Evolutionary conservation across 2,888 invertebrate genomes (phyloP).

Genomic region (Trissonchulus latispiculum): DNA sequence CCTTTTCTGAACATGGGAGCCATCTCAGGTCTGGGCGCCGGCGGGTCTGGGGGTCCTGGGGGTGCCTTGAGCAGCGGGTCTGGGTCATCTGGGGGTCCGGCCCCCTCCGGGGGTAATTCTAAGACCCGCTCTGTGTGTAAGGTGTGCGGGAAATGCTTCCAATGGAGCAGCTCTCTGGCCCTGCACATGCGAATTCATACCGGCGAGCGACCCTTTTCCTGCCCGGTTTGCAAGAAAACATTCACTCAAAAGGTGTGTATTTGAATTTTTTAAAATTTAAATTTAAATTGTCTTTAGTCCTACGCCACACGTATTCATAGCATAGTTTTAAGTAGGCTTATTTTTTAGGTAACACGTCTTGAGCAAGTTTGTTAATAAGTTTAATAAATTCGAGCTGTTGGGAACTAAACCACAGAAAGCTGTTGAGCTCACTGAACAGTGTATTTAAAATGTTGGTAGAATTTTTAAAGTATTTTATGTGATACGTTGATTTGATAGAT

Average conservation of each 20-base stretch:
- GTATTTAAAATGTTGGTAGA: no score
- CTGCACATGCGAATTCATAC: conserved; percentile 28
- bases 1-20: no score
- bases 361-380: neutral
- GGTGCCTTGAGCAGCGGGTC: no score
- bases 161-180: conserved; percentile 21
- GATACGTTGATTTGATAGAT: no score
- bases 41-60: no score
- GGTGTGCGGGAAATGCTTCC: neutral
- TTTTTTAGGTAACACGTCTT: neutral
- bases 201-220: conserved; percentile 34
- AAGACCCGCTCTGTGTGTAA: neutral
- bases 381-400: neutral
- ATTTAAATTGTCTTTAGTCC: neutral
- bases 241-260: conserved; percentile 18
- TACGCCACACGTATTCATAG: neutral
- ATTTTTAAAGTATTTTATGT: no score
- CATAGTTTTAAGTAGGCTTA: neutral
- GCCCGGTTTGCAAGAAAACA: conserved; percentile 19
- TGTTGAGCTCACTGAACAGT: no score
- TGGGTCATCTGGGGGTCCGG: no score
- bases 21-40: no score
- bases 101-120: no score
- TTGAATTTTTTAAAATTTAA: neutral
- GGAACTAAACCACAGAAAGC: neutral